Evolutionary conservation across 1,140 invertebrate genomes (phyloP).

Genomic region (Brevipalpus yothersi): DNA sequence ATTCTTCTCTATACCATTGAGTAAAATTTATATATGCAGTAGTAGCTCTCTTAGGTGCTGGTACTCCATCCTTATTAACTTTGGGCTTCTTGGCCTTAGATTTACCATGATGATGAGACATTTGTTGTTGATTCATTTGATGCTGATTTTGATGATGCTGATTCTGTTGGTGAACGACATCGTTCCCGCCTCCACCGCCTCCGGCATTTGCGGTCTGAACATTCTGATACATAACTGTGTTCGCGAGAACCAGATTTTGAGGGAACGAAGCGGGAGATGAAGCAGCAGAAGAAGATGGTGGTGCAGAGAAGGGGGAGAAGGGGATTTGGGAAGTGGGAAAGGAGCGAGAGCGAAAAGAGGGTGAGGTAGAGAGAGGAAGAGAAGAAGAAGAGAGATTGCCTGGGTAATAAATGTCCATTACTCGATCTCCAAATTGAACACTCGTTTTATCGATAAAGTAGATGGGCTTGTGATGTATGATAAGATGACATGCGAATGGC

Average conservation of each 20-base stretch:
- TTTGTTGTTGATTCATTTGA: not conserved
- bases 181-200: not conserved
- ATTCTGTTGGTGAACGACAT: not conserved
- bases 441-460: not conserved
- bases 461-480: not conserved
- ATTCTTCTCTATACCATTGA: constrained; percentile 16
- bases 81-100: constrained; percentile 14
- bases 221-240: not conserved
- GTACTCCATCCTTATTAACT: constrained; percentile 16
- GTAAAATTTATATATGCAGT: constrained; percentile 18
- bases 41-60: constrained; percentile 16
- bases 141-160: not conserved
- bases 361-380: not conserved
- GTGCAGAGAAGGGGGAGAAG: not conserved
- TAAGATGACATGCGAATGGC: too few relatives aligned
- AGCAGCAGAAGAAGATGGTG: not conserved
- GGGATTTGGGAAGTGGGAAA: not conserved
- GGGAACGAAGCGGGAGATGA: not conserved
- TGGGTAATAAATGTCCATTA: not conserved
- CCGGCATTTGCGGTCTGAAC: not conserved
- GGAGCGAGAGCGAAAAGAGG: not conserved
- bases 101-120: not conserved
- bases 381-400: not conserved
- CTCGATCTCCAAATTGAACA: not conserved
- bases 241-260: not conserved